phyloP scores from a whole-genome alignment of 2,113 vertebrate species.

The Phaethon lepturus region DNA sequence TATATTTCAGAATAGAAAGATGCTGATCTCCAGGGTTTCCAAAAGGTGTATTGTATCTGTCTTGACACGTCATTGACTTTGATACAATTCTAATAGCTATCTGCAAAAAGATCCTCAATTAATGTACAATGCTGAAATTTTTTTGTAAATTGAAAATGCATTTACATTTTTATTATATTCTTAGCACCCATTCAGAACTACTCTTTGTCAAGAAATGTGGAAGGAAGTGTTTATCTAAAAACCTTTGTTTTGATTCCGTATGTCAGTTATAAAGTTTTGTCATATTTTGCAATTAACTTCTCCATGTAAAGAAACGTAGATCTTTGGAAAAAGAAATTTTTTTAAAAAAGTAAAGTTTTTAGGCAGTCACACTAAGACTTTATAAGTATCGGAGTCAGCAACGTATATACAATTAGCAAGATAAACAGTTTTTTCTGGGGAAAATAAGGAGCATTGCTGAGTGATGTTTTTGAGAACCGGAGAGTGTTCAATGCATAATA shows the following conservation, averaged over 20 bases:
- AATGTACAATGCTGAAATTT: not conserved
- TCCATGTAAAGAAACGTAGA: not conserved
- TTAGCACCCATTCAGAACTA: not conserved
- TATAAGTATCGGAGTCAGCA: not conserved
- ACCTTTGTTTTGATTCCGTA: not conserved
- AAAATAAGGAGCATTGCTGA: not conserved
- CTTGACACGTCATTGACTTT: not conserved
- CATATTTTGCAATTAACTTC: not conserved
- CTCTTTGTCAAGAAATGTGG: not conserved
- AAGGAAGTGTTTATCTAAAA: not conserved
- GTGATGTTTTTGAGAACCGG: not conserved
- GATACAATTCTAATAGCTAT: not conserved
- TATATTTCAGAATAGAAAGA: not conserved
- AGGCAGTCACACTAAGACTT: not conserved
- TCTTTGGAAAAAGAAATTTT: not conserved
- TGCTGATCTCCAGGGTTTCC: not conserved
- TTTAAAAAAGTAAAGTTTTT: rapidly evolving
- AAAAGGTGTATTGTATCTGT: not conserved
- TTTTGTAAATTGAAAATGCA: not conserved
- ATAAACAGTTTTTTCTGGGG: not conserved
- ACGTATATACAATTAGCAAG: not conserved
- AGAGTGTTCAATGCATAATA: not conserved
- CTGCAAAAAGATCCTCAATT: not conserved
- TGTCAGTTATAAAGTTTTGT: not conserved
- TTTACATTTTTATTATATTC: not conserved